These are phyloP conservation scores for Pheosia tremula DNA, from an alignment of 2,888 invertebrate species.

Conservation along the genomic window DNA sequence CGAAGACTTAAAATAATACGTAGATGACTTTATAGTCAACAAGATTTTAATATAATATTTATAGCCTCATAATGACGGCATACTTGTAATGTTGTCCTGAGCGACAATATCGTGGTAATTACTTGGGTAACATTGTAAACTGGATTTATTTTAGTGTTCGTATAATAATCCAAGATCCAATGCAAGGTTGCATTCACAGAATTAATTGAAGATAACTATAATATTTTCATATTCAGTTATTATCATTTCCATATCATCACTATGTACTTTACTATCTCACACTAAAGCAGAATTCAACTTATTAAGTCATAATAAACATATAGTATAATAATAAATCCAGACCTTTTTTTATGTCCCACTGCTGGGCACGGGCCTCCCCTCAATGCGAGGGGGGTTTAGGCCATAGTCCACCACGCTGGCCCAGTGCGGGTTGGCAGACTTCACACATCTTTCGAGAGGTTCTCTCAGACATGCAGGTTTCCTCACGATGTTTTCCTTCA, in stretches of 20 bases:
- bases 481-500: too few species aligned
- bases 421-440: too few species aligned
- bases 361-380: too few species aligned
- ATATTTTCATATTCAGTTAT: background rate
- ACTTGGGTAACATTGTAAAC: background rate
- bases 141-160: conserved; percentile 22
- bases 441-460: too few species aligned
- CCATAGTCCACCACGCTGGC: too few species aligned
- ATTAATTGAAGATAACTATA: too few species aligned
- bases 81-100: conserved; percentile 27
- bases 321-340: too few species aligned
- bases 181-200: background rate
- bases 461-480: too few species aligned
- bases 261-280: background rate
- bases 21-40: conserved; percentile 6
- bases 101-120: conserved; percentile 20
- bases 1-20: conserved; percentile 15
- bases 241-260: too few species aligned
- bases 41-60: conserved; percentile 28
- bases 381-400: too few species aligned
- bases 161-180: conserved; percentile 5
- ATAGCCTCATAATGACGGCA: conserved; percentile 21
- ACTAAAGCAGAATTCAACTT: background rate
- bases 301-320: background rate
- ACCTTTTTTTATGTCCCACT: too few species aligned